These are phyloP conservation scores for Cladopsammia gracilis DNA, from an alignment of 64 coral and sea anemone genomes.

Conservation along the genomic window DNA sequence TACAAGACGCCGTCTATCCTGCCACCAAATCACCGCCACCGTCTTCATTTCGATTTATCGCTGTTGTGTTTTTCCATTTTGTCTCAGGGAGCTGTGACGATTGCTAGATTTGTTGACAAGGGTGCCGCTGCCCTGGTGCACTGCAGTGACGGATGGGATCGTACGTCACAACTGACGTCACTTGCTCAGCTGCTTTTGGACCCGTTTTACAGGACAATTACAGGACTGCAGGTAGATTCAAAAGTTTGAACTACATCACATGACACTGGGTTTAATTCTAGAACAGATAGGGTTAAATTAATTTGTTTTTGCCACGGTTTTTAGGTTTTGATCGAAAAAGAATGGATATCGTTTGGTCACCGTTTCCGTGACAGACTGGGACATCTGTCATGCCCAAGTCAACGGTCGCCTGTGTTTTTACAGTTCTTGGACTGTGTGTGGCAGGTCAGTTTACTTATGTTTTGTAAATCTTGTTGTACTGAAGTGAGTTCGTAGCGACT, in stretches of 20 bases:
- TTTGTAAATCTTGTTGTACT: neutral
- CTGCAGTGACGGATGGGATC: constrained; percentile 99
- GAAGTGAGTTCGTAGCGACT: neutral
- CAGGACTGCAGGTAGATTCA: constrained; percentile 82
- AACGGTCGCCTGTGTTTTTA: constrained; percentile 93
- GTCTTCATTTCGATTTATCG: too few species aligned
- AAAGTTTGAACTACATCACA: neutral
- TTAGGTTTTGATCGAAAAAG: constrained; percentile 95
- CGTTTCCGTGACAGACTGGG: constrained; percentile 90
- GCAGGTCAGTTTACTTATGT: constrained; percentile 59
- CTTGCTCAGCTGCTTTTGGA: constrained; percentile 91
- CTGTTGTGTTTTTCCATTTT: neutral
- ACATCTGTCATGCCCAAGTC: constrained; percentile 89
- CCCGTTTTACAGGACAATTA: constrained; percentile 95
- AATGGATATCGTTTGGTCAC: constrained; percentile 99
- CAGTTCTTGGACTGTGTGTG: constrained; percentile 97
- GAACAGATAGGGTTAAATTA: neutral
- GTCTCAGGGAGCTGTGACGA: constrained; percentile 86
- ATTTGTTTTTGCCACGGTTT: neutral
- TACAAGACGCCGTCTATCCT: too few species aligned
- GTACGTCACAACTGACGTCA: constrained; percentile 95
- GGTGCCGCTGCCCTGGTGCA: constrained; percentile 92
- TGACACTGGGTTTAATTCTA: neutral
- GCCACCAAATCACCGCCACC: too few species aligned
- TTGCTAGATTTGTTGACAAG: constrained; percentile 93